Base-by-base conservation (phyloP, 2,797 vertebrate genomes). In the Petrocephalus sullivani region DNA sequence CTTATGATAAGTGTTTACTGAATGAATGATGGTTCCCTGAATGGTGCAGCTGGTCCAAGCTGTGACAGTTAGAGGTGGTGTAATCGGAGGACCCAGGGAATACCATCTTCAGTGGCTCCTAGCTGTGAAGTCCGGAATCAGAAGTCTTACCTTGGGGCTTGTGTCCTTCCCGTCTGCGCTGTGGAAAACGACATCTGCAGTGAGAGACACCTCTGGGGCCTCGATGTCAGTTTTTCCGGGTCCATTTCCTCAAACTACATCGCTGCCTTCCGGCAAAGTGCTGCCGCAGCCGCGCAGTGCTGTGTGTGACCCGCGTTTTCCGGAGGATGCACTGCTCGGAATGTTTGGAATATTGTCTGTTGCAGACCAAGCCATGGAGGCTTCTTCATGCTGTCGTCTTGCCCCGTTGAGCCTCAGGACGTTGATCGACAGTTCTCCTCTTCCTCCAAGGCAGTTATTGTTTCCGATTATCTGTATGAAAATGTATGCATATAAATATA, bases 1-100 rank as follows among this genome's bases (percentile, higher is more conserved):
- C 88, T 87, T 51, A 8, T 61, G 71, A 86, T 86, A 90, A 89
- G 92, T 89, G 90, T 89, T 91, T 89, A 91, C 84, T n/a, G 81
- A 21, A 53, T 71, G 88, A 90, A 78, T 90, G 86, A 90, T 90
- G 71, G 67, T 87, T 82, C 84, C 87, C 78, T 67, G 23, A 67
- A 67, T 33, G 61, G 84, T 87, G 86, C 81, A 28, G 37, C 21
- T 88, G 60, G 37, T 85, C 86, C 87, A 57, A 91, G 84, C 85
- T 64, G 10, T 78, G 61, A 54, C 49, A 49, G 84, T 90, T n/a
- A 87, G 78, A 57, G 28, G 46, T 87, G 90, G 78, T 71, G 67
- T 81, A 53, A 88, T 23, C 41, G 56, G 49, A 33, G 28, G 83
- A 87, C 87, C 51, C 86, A 61, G 58, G 49, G 87, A 75, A 87